Evolutionary conservation across 2,797 vertebrate genomes (phyloP), one percentile per base, ranked within the genome.

Genomic region (Danio tinwini): DNA sequence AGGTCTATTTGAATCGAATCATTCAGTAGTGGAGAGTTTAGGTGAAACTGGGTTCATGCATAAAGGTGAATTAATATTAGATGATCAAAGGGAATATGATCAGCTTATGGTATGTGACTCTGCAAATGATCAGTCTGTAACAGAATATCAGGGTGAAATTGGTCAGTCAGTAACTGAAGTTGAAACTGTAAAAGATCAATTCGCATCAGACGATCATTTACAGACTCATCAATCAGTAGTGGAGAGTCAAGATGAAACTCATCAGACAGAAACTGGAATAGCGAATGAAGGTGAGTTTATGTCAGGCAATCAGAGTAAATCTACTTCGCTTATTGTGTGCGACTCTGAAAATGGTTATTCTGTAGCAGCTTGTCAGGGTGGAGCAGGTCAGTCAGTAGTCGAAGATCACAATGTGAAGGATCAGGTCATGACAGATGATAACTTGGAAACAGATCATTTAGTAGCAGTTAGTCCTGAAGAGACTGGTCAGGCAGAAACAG

Each of bases 101-200:
- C 58, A 63, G 8, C 42, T 77, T 10, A 65, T 65, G 44, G 53
- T 37, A 10, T 42, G 58, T 49, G 63, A 68, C 40, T 47, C 55
- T 78, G 64, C 29, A 61, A 69, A 61, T 50, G n/a, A 42, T 59
- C 65, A 49, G 47, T 71, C 56, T 44, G 10, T 68, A 47, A 45
- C 11, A 9, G 49, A 7, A 59, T 40, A 58, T 42, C 16, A 39
- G 9, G 68, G 42, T 65, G 17, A 63, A 19, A 13, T 73, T 6
- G 21, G 50, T 50, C 64, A 69, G 16, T 52, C 70, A 45, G 53
- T 56, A 45, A 21, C 58, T 0, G 21, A 14, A 61, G 45, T 14
- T 16, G 42, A 1, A 62, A 75, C 21, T 62, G 29, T 17, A 16
- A 19, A 17, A 19, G 6, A 50, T n/a, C 29, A 17, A 7, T 19